Evolutionary conservation across 1,140 invertebrate species (phyloP).

Genomic region (Tetraneura akinire): DNA sequence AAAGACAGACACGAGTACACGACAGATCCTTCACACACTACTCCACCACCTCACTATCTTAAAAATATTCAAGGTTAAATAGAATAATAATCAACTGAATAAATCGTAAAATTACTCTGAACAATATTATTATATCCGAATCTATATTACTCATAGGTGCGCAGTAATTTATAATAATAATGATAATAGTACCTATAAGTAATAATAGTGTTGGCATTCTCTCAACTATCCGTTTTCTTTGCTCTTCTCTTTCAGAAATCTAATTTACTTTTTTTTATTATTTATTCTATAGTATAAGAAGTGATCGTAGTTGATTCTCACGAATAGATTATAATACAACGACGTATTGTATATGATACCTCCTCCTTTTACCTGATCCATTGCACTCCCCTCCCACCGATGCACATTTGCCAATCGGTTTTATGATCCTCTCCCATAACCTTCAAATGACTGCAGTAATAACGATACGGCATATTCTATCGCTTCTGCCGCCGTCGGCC

Average conservation of each 20-base stretch:
- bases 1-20: not conserved
- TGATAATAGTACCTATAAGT: constrained; percentile 20
- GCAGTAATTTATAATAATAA: constrained; percentile 24
- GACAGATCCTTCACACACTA: not conserved
- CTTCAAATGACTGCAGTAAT: constrained; percentile 13
- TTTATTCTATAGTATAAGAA: constrained; percentile 21
- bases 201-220: constrained; percentile 10
- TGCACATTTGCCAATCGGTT: constrained; percentile 21
- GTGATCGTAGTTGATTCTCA: constrained; percentile 21
- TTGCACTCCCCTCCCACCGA: constrained; percentile 11
- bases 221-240: not conserved
- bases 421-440: constrained; percentile 28
- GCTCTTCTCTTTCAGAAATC: constrained; percentile 35
- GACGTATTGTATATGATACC: constrained; percentile 10
- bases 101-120: not conserved
- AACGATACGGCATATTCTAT: not conserved
- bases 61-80: not conserved
- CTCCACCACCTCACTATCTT: not conserved
- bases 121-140: not conserved
- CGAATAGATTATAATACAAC: constrained; percentile 6
- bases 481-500: not conserved
- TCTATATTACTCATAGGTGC: constrained; percentile 11
- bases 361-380: constrained; percentile 9
- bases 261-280: constrained; percentile 16
- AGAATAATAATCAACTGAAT: not conserved